Evolutionary conservation across 2,888 invertebrate species (phyloP).

Genomic region (Pyrochroa serraticornis): DNA sequence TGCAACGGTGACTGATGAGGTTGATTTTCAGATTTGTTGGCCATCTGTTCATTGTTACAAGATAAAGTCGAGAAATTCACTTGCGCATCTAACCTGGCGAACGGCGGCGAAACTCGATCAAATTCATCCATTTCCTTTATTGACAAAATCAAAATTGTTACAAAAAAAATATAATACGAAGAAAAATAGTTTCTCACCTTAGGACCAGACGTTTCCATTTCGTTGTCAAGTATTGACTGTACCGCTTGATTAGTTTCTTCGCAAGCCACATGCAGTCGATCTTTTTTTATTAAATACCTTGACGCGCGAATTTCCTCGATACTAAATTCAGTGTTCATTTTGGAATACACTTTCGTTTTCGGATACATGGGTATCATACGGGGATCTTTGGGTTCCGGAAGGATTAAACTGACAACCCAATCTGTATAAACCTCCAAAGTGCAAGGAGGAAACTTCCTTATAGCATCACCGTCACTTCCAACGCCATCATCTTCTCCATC

Average conservation of each 20-base stretch:
- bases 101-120: no score
- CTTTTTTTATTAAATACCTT: conserved; percentile 59
- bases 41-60: no score
- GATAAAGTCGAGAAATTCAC: no score
- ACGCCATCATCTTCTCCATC: conserved; percentile 61
- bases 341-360: conserved; percentile 68
- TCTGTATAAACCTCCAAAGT: conserved; percentile 62
- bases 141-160: no score
- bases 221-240: conserved; percentile 13
- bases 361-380: conserved; percentile 71
- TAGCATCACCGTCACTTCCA: conserved; percentile 27
- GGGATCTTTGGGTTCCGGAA: conserved; percentile 68
- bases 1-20: no score
- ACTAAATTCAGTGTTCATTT: conserved; percentile 70
- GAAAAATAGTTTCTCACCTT: no score
- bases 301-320: conserved; percentile 78
- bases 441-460: conserved; percentile 37
- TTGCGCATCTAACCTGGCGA: no score
- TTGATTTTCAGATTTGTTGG: no score
- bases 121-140: no score
- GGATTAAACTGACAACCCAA: conserved; percentile 63
- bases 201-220: no score
- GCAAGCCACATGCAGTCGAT: conserved; percentile 17
- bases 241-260: conserved; percentile 19
- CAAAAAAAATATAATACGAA: no score